Conservation (phyloP, 2,888 invertebrate genomes). For the Bibio marci region DNA sequence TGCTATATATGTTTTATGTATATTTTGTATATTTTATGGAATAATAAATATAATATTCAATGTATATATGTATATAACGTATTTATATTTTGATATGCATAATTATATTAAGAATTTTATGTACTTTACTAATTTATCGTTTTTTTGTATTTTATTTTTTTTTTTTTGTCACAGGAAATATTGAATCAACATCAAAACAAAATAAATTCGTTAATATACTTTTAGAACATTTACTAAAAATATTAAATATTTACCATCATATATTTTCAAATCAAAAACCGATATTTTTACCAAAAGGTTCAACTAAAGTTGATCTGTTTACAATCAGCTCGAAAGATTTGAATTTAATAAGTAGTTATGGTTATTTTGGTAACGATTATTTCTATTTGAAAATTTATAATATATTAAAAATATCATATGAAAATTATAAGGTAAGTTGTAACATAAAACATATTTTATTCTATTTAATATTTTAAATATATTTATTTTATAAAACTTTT, state of each 20-base stretch:
- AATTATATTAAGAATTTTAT: background rate
- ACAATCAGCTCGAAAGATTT: slow-evolving; percentile 18
- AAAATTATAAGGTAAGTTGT: slow-evolving; percentile 62
- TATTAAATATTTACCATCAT: slow-evolving; percentile 28
- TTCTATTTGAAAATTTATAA: slow-evolving; percentile 79
- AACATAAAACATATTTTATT: slow-evolving; percentile 1
- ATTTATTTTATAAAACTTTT: too few species aligned
- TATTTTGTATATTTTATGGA: background rate
- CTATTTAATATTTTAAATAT: background rate
- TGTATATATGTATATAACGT: background rate
- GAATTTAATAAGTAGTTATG: slow-evolving; percentile 25
- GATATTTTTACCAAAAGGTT: slow-evolving; percentile 19
- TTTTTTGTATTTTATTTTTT: slow-evolving; percentile 2
- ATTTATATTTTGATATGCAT: background rate
- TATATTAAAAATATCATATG: slow-evolving; percentile 60
- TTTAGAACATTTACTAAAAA: slow-evolving; percentile 21
- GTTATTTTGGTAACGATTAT: slow-evolving; percentile 49
- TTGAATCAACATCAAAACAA: slow-evolving; percentile 9
- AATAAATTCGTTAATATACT: background rate
- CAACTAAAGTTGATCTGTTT: slow-evolving; percentile 4
- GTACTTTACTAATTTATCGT: background rate
- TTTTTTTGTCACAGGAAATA: slow-evolving; percentile 14
- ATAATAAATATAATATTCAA: background rate
- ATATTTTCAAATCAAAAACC: slow-evolving; percentile 26
- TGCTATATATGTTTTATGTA: background rate